phyloP scores from a whole-genome alignment of 2,797 vertebrate genomes.

The Monodelphis domestica region DNA sequence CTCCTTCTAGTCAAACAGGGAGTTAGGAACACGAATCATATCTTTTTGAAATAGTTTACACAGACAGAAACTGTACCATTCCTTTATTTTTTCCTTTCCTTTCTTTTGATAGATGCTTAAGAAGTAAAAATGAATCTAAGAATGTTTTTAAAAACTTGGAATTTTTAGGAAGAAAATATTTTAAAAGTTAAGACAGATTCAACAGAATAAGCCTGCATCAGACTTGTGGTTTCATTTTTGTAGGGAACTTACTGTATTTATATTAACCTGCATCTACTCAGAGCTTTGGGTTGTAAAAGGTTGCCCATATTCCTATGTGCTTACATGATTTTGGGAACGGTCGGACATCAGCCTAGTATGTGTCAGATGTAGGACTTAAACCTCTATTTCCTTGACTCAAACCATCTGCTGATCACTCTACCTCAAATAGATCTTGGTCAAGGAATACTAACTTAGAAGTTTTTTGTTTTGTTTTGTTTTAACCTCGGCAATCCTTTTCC shows the following conservation, averaged over 20 bases:
- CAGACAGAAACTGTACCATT: neutral
- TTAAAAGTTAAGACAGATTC: neutral
- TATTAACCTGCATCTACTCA: neutral
- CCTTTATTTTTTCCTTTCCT: neutral
- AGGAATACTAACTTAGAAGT: neutral
- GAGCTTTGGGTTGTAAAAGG: neutral
- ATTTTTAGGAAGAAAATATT: constrained; percentile 6
- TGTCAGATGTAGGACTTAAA: neutral
- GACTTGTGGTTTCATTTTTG: neutral
- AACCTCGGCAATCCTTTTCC: neutral
- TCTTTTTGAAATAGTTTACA: neutral
- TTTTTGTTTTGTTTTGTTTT: neutral
- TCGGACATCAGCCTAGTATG: neutral
- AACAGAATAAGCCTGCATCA: neutral
- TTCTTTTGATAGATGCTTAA: constrained; percentile 18
- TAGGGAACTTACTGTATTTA: neutral
- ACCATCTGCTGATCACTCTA: neutral
- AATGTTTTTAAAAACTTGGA: neutral
- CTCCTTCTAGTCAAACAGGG: constrained; percentile 49
- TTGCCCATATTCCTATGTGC: neutral
- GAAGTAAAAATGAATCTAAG: constrained; percentile 2
- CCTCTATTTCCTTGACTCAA: neutral
- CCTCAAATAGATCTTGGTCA: neutral
- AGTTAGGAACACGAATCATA: constrained; percentile 39
- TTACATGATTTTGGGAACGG: neutral